Evolutionary conservation across 2,113 vertebrate species (phyloP).

Genomic region (Platanista minor): DNA sequence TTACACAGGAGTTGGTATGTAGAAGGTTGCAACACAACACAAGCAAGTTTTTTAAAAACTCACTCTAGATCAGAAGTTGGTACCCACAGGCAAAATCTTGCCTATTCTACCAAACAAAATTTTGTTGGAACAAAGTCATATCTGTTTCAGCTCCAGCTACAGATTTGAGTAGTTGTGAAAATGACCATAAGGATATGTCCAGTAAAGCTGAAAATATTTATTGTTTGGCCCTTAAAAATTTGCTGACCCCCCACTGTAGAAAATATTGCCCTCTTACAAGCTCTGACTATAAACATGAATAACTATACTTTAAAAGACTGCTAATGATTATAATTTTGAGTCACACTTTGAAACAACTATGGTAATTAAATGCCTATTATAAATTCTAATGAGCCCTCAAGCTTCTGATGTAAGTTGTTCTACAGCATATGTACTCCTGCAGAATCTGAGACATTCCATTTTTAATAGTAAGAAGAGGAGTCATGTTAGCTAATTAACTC

Average conservation of each 20-base stretch:
- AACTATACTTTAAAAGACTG: neutral
- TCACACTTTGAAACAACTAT: neutral
- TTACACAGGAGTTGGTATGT: neutral
- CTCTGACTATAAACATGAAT: neutral
- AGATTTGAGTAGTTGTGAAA: neutral
- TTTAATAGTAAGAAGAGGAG: conserved; percentile 38
- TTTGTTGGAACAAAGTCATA: neutral
- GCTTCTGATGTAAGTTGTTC: neutral
- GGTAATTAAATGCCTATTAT: neutral
- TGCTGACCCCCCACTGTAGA: neutral
- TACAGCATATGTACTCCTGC: neutral
- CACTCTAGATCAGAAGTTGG: neutral
- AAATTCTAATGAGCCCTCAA: conserved; percentile 6
- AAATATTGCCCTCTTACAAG: neutral
- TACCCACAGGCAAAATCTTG: neutral
- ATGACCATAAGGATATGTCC: neutral
- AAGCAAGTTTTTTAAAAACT: neutral
- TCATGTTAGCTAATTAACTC: conserved; percentile 63
- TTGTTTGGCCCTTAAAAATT: neutral
- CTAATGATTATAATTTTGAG: neutral
- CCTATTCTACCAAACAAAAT: neutral
- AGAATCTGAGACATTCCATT: neutral
- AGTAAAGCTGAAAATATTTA: neutral
- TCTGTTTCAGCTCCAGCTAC: neutral
- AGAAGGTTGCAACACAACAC: neutral